phyloP scores from a whole-genome alignment of 2,797 vertebrate species.

The Takifugu rubripes region DNA sequence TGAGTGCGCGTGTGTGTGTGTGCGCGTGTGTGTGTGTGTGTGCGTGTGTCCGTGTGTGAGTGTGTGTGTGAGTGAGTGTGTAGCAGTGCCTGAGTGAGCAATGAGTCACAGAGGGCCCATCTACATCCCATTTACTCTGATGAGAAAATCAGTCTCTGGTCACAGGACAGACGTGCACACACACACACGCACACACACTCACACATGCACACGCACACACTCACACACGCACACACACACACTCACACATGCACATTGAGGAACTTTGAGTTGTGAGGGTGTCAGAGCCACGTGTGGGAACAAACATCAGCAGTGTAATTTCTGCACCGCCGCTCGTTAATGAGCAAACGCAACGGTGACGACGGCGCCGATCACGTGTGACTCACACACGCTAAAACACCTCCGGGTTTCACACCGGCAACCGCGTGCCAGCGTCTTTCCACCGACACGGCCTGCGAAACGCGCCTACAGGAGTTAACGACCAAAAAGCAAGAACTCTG shows the following conservation, averaged over 20 bases:
- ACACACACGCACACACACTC: slow-evolving; percentile 1
- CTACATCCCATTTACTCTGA: slow-evolving; percentile 50
- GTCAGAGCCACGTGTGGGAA: neutral
- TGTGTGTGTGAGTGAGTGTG: slow-evolving; percentile 5
- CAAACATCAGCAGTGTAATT: slow-evolving; percentile 24
- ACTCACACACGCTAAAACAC: slow-evolving; percentile 57
- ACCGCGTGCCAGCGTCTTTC: neutral
- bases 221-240: neutral
- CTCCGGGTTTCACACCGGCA: slow-evolving; percentile 45
- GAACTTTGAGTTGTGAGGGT: neutral
- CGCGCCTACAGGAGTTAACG: neutral
- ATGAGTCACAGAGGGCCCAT: slow-evolving; percentile 32
- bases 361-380: slow-evolving; percentile 63
- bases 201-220: neutral
- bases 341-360: slow-evolving; percentile 55
- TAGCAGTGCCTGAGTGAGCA: slow-evolving; percentile 30
- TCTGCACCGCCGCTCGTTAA: slow-evolving; percentile 52
- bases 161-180: slow-evolving; percentile 26
- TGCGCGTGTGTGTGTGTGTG: slow-evolving; percentile 1
- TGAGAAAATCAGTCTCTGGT: slow-evolving; percentile 43
- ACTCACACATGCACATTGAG: no score
- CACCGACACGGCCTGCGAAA: neutral
- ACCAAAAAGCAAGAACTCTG: no score
- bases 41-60: neutral
- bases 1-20: neutral